Conservation (phyloP, 1,140 invertebrate species). For the Diabrotica undecimpunctata region DNA sequence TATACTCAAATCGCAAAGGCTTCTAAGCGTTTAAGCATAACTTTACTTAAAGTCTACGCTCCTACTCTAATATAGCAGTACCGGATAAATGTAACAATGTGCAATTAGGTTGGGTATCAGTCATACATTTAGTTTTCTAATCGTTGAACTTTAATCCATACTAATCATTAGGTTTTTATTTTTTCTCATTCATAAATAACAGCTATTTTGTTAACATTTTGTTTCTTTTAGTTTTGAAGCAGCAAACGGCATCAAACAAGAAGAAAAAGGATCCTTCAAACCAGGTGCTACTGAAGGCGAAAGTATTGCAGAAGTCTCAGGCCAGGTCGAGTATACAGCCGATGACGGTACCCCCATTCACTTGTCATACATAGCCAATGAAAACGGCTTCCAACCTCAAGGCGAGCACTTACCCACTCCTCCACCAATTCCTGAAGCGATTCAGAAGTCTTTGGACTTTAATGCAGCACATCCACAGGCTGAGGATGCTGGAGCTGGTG, state of each 20-base stretch:
- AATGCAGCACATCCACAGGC: constrained; percentile 28
- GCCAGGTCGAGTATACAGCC: constrained; percentile 36
- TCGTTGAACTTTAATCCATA: no score
- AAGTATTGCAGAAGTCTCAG: constrained; percentile 42
- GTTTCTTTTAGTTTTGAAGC: constrained; percentile 52
- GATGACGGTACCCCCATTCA: constrained; percentile 43
- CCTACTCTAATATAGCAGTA: no score
- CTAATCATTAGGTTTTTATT: no score
- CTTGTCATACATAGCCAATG: constrained; percentile 54
- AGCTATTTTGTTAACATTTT: no score
- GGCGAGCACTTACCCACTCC: constrained; percentile 65
- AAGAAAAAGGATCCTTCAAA: constrained; percentile 52
- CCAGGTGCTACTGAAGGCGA: constrained; percentile 34
- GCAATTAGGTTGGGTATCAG: no score
- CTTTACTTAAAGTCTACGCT: no score
- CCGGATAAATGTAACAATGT: no score
- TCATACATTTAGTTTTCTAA: no score
- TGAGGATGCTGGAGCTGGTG: not conserved
- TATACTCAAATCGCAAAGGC: no score
- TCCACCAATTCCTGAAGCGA: constrained; percentile 66
- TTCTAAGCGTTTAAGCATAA: no score
- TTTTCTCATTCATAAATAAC: no score
- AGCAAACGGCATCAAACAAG: constrained; percentile 54
- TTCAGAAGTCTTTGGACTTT: constrained; percentile 52
- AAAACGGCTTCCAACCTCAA: constrained; percentile 63